Percentiles rank a stretch among this genome's conserved stretches.
Evolutionary conservation across 1,140 invertebrate genomes (phyloP).

Genomic region (Alviniconcha marisindica): DNA sequence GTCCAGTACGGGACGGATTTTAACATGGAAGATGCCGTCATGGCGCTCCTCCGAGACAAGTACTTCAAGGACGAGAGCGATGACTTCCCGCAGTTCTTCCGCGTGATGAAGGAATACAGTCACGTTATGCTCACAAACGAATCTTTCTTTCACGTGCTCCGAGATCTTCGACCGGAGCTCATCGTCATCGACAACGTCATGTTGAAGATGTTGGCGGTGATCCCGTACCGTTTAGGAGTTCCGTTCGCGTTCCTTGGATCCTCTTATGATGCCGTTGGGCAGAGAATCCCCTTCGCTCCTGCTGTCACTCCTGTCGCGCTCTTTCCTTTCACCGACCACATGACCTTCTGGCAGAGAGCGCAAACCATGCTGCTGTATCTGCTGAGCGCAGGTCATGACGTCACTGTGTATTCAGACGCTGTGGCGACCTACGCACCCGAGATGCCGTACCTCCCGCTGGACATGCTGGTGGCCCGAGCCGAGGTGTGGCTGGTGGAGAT

Average conservation of each 20-base stretch:
- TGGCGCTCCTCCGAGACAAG: neutral
- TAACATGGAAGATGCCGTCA: neutral
- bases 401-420: neutral
- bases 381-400: neutral
- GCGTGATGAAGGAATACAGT: neutral
- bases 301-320: neutral
- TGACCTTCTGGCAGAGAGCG: conserved; percentile 34
- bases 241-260: conserved; percentile 37
- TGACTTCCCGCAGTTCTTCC: neutral
- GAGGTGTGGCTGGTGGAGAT: conserved; percentile 49
- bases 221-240: conserved; percentile 41
- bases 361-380: neutral
- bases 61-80: neutral
- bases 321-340: neutral
- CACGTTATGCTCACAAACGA: conserved; percentile 1
- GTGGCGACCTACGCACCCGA: conserved; percentile 29
- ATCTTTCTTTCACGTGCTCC: neutral
- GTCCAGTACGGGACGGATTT: neutral
- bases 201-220: conserved; percentile 3
- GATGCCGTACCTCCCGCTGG: neutral
- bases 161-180: conserved; percentile 24
- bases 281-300: conserved; percentile 13
- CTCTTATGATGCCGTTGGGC: neutral
- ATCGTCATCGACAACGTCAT: neutral
- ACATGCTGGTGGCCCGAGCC: conserved; percentile 29